Evolutionary conservation across 64 coral and sea anemone species (phyloP), one percentile per base, ranked within the genome.

Genomic region (Montipora capricornis): DNA sequence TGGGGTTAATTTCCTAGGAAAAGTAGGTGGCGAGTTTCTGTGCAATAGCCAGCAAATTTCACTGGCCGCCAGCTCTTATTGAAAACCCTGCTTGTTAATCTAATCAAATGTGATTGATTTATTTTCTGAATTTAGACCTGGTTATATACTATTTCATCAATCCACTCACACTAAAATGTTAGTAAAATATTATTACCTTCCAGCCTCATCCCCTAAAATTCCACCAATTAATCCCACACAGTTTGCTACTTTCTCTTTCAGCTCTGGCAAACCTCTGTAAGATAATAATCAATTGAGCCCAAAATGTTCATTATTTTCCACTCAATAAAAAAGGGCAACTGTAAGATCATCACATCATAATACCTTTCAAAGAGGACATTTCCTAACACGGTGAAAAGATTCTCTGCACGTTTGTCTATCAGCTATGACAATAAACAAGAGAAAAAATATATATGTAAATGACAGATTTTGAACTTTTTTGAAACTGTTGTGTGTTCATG

Each of bases 291-390:
- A 26, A 37, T 44, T 87, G 11, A 81, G 44, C 12, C 49, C 24
- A 49, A 10, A 69, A 44, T 19, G 2, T 24, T 12, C 3, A 64
- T 14, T 11, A 12, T 0, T 11, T 1, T 64, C 9, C 11, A 57
- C 53, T 11, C 53, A 5, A 6, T 17, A 68, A n/a, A 68, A 17
- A 13, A 68, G 12, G 16, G 16, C 17, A 68, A 14, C 64, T 73
- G 29, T 0, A 87, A 16, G 0, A 87, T 0, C 5, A 24, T 10
- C 44, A 48, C 71, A 22, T 8, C 64, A 47, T 76, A 24, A 75
- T 91, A 97, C 95, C 95, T 94, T 94, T 97, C 95, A 94, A 91
- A 97, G 6, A 97, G 86, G 6, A 97, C 67, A 83, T 94, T 92
- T 80, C 94, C 95, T 62, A 97, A 66, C 78, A 70, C 87, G 26